Evolutionary conservation across 2,888 invertebrate species (phyloP).

Genomic region (Diploptera punctata): DNA sequence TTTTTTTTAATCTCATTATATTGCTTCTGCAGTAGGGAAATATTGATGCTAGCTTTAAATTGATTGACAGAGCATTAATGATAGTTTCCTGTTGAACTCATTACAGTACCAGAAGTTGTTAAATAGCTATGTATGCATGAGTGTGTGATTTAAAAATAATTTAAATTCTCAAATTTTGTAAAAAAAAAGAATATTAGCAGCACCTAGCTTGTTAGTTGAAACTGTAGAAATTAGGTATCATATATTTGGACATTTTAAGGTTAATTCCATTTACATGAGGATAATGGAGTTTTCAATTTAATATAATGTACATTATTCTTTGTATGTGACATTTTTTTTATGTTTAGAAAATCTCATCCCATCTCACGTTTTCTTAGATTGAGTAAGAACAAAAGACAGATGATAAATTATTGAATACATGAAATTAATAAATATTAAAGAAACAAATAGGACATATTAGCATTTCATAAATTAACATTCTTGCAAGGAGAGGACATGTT

Average conservation of each 20-base stretch:
- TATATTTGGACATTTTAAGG: background rate
- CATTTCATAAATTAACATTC: too few species aligned
- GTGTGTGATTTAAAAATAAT: conserved; percentile 2
- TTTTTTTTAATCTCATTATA: background rate
- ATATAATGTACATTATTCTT: too few species aligned
- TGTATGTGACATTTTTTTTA: too few species aligned
- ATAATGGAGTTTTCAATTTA: background rate
- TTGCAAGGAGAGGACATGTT: too few species aligned
- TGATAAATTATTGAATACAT: too few species aligned
- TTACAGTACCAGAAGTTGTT: background rate
- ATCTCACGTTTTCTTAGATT: too few species aligned
- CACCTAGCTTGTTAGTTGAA: background rate
- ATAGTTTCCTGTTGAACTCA: conserved; percentile 12
- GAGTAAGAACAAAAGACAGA: too few species aligned
- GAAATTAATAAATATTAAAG: too few species aligned
- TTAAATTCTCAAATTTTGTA: conserved; percentile 17
- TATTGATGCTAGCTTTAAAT: conserved; percentile 6
- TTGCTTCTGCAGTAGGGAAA: background rate
- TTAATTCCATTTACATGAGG: background rate
- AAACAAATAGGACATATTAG: too few species aligned
- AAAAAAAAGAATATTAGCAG: background rate
- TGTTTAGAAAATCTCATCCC: too few species aligned
- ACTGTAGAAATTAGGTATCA: background rate
- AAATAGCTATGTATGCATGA: conserved; percentile 8
- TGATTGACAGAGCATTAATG: conserved; percentile 3